Evolutionary conservation across 2,888 invertebrate species (phyloP).

Genomic region (Pantelozetes paolii): DNA sequence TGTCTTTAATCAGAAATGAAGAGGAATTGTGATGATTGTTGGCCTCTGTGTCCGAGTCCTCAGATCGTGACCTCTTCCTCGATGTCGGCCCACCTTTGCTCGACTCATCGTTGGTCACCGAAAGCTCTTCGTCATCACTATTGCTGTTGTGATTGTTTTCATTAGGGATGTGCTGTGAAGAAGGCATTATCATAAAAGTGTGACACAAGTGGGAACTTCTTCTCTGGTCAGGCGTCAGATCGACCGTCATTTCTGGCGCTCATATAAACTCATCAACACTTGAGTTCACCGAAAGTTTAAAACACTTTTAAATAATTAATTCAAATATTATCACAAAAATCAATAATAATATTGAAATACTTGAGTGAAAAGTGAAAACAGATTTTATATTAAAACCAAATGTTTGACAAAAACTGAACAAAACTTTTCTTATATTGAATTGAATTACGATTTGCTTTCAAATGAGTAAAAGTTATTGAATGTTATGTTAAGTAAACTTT

Average conservation of each 20-base stretch:
- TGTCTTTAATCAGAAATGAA: conserved; percentile 7
- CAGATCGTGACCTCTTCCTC: background rate
- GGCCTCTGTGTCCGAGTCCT: background rate
- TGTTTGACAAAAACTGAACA: background rate
- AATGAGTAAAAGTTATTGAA: background rate
- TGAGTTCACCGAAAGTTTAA: background rate
- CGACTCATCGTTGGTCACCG: background rate
- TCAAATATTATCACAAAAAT: background rate
- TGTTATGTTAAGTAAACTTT: background rate
- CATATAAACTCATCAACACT: background rate
- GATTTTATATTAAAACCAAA: too few relatives aligned
- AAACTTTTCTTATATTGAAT: background rate
- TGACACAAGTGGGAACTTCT: background rate
- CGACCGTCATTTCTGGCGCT: conserved; percentile 7
- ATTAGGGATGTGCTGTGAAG: background rate
- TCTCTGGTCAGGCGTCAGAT: conserved; percentile 1
- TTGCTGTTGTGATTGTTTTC: background rate
- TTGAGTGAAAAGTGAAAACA: too few relatives aligned
- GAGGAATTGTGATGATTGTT: conserved; percentile 4
- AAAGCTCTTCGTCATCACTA: background rate
- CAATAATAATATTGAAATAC: background rate
- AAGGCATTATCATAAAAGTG: conserved; percentile 3
- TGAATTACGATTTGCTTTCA: background rate
- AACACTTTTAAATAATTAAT: background rate
- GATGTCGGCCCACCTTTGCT: background rate